These are phyloP conservation scores for Pseudomyrmex concolor DNA, from an alignment of 1,140 invertebrate genomes.

Conservation along the genomic window DNA sequence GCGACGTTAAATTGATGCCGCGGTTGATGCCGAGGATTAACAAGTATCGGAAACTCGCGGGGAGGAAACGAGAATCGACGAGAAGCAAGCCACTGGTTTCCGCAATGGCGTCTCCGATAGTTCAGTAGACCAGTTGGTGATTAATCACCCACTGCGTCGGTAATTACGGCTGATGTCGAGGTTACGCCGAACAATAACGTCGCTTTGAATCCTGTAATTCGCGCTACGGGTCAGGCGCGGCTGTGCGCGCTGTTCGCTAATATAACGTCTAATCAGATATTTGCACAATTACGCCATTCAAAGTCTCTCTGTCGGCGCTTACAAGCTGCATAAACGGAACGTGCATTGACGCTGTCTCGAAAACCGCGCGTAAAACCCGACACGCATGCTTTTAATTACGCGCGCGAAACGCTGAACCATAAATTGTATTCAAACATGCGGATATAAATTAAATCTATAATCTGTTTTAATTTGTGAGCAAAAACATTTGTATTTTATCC, in stretches of 20 bases:
- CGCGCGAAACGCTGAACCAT: not conserved
- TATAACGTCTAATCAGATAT: constrained; percentile 57
- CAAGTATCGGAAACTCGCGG: constrained; percentile 31
- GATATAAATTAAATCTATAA: not conserved
- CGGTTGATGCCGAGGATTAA: constrained; percentile 6
- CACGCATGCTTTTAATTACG: not conserved
- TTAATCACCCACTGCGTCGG: constrained; percentile 41
- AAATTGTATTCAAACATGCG: constrained; percentile 1
- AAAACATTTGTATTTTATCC: no score
- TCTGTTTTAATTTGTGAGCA: no score
- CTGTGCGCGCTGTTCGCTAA: constrained; percentile 20
- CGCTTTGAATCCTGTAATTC: constrained; percentile 50
- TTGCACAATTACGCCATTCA: constrained; percentile 51
- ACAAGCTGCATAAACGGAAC: constrained; percentile 21
- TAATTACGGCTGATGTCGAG: constrained; percentile 49
- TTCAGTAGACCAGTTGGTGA: constrained; percentile 23
- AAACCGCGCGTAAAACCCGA: constrained; percentile 4
- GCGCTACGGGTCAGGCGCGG: constrained; percentile 26
- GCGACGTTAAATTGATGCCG: not conserved
- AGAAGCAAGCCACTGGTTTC: constrained; percentile 21
- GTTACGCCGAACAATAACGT: constrained; percentile 44
- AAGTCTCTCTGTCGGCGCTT: constrained; percentile 4
- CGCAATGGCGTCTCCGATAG: constrained; percentile 26
- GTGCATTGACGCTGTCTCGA: constrained; percentile 6
- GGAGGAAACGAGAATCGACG: constrained; percentile 22